Base-by-base conservation (phyloP, 2,113 vertebrate genomes). In the Siphamia tubifer region DNA sequence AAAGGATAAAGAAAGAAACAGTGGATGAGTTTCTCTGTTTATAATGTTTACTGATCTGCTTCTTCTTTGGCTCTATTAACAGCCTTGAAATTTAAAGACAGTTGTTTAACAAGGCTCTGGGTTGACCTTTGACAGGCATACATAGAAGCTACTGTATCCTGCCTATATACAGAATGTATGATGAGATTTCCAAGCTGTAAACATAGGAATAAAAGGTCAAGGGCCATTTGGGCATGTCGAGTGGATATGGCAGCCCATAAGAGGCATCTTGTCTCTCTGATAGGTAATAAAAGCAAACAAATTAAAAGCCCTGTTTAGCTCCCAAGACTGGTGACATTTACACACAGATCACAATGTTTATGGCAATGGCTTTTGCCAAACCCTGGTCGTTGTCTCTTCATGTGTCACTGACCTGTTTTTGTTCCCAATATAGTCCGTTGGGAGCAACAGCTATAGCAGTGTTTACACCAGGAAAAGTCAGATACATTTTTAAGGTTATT, bases 141-240 rank as follows among this genome's bases (percentile, higher is more conserved):
- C 42, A 51, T 83, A 77, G 67, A 48, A 21, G 53, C 69, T 57
- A 61, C 77, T 69, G 54, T 68, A 53, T 24, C 54, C 70, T 35
- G 34, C 51, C 52, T 54, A 47, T 36, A 32, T 61, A 65, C 15
- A 35, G 16, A 19, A 0, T 36, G 19, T 20, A 17, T 35, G 56
- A 58, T 57, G 39, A 5, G 54, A 60, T 55, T 68, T 52, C 62
- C 47, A 32, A 49, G 69, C 45, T 67, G 75, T 88, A 88, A 91
- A 89, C 77, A 48, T 32, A 35, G 55, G 48, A 32, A 48, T 34
- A 72, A 87, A 88, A 90, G 85, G 88, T 91, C 87, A 90, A 81
- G 60, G 78, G 76, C 76, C 74, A 21, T 69, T 89, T 78, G 79
- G 77, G 56, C 68, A 66, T 61, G 68, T 82, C 58, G 47, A 81